Evolutionary conservation across 1,140 invertebrate species (phyloP), one percentile per base, ranked within the genome.

Genomic region (Hycleus cichorii): DNA sequence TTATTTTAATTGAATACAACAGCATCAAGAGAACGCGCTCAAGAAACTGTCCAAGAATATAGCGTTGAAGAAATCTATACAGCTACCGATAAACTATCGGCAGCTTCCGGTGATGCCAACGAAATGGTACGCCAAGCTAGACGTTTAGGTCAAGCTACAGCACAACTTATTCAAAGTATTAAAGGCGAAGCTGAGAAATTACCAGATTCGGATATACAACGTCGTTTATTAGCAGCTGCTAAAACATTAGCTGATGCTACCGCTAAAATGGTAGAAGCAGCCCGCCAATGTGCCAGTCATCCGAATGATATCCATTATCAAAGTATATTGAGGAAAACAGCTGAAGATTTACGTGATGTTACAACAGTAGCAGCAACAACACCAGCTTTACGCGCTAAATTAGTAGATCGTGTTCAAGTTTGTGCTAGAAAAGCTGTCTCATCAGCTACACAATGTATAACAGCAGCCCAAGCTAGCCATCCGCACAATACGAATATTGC

Each of bases 51-150:
- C 3, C 85, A 93, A 64, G 90, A 93, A 72, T 69, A 73, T 59
- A 87, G 87, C 49, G 91, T 97, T 2, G 93, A 97, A 70, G 90
- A 85, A 8, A 96, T 98, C 58, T 80, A 97, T 62, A 81, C 87
- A 4, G 91, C 93, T 3, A 95, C 94, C 5, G 94, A 98, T 72
- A 84, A 89, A 45, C 76, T 98, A 7, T 88, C 93, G 53, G 88
- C 87, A 9, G 89, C 88, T 11, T 82, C 82, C 40, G 88, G 88
- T 25, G 91, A 97, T 75, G 82, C 90, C 0, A 84, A 86, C 1
- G 95, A 97, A 75, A 97, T 98, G 94, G 91, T 98, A 18, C 84
- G 88, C 6, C 94, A 98, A 70, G 95, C 95, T 0, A 79, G 93
- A 57, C 83, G 91, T n/a, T 76, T 97, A 32, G 93, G 93, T 4